A percentile compares a stretch with the other conserved stretches of the same genome.
phyloP scores from a whole-genome alignment of 2,797 vertebrate species.

The Syngnathus acus region DNA sequence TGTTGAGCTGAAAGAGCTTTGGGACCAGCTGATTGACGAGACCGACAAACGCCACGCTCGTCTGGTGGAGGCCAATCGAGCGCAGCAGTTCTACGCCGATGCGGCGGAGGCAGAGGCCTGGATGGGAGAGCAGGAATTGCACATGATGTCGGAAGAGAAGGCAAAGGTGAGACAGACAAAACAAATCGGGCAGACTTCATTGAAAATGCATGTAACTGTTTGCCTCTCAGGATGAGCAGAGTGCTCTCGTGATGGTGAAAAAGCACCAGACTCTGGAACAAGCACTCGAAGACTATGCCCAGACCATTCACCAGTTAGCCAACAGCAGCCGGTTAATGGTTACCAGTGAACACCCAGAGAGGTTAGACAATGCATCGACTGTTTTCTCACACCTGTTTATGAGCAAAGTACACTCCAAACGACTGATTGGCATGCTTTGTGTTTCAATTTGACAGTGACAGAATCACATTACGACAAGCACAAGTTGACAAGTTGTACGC shows the following conservation, averaged over 20 bases:
- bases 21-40: constrained; percentile 78
- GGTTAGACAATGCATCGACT: constrained; percentile 53
- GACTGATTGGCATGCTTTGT: not conserved
- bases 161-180: constrained; percentile 77
- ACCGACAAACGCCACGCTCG: constrained; percentile 76
- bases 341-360: constrained; percentile 83
- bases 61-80: constrained; percentile 75
- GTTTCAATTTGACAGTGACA: constrained; percentile 65
- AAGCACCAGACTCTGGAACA: constrained; percentile 86
- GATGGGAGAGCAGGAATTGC: constrained; percentile 96
- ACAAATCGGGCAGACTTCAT: not conserved
- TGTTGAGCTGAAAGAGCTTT: constrained; percentile 74
- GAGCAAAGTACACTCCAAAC: not conserved
- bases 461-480: constrained; percentile 82
- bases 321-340: constrained; percentile 87
- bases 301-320: constrained; percentile 84
- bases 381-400: not conserved
- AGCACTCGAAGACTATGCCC: constrained; percentile 85
- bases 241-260: constrained; percentile 88
- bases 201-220: constrained; percentile 7
- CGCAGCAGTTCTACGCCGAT: constrained; percentile 89
- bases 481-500: constrained; percentile 91
- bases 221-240: constrained; percentile 79
- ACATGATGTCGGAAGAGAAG: constrained; percentile 96
- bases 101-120: constrained; percentile 87